Conservation (phyloP, 2,888 invertebrate genomes). For the Brenthis daphne region DNA sequence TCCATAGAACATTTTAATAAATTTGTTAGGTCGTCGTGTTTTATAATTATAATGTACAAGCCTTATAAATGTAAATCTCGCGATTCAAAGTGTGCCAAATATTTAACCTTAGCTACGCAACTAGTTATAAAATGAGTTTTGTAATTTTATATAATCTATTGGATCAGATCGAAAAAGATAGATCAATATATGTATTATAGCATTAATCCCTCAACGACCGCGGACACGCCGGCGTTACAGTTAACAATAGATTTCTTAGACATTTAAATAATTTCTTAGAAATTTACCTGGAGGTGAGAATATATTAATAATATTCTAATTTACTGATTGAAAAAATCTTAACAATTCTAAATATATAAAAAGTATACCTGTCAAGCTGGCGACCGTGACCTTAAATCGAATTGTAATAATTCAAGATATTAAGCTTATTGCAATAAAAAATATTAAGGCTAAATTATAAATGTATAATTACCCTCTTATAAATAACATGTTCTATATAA, state of each 20-base stretch:
- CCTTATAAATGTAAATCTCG: conserved; percentile 30
- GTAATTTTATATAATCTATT: conserved; percentile 29
- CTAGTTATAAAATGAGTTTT: conserved; percentile 34
- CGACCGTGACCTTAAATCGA: conserved; percentile 28
- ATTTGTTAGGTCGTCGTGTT: conserved; percentile 5
- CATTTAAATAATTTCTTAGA: no score
- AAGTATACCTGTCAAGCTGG: conserved; percentile 2
- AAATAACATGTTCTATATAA: no score
- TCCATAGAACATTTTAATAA: neutral
- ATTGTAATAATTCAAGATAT: conserved; percentile 17
- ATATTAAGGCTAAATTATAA: no score
- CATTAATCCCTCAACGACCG: neutral
- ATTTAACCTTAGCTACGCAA: conserved; percentile 37
- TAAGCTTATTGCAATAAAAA: no score
- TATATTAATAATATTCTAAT: conserved; percentile 10
- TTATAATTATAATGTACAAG: conserved; percentile 19
- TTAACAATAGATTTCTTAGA: no score
- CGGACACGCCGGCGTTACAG: no score
- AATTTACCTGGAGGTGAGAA: neutral
- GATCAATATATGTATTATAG: neutral
- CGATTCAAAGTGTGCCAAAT: conserved; percentile 33
- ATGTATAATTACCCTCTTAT: no score
- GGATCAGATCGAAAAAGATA: neutral
- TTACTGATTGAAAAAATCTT: conserved; percentile 2
- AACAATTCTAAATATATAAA: conserved; percentile 6